These are phyloP conservation scores for Arothron firmamentum DNA, from an alignment of 2,113 vertebrate genomes.

Conservation along the genomic window DNA sequence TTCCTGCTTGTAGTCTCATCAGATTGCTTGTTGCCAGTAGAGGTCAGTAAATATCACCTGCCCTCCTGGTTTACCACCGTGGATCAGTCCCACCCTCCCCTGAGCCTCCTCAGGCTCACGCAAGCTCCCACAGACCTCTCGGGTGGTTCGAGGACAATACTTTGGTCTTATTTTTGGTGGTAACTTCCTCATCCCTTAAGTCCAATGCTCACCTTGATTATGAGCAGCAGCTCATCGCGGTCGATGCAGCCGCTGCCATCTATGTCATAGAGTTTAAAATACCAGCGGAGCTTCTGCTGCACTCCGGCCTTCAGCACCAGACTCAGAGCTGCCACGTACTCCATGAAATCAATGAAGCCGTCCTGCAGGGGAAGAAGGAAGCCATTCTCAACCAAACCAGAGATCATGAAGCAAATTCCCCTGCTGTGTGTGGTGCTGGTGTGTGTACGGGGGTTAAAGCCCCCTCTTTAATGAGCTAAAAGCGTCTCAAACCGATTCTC, in stretches of 20 bases:
- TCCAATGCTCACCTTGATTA: slow-evolving; percentile 74
- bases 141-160: slow-evolving; percentile 10
- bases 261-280: slow-evolving; percentile 83
- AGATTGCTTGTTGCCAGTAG: too few species aligned
- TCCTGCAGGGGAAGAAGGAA: slow-evolving; percentile 61
- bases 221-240: slow-evolving; percentile 77
- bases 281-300: slow-evolving; percentile 84
- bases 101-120: slow-evolving; percentile 5
- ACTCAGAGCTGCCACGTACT: slow-evolving; percentile 83
- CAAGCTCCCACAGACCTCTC: neutral
- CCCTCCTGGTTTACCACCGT: too few species aligned
- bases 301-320: slow-evolving; percentile 80
- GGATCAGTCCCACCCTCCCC: neutral
- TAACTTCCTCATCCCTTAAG: neutral
- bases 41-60: too few species aligned
- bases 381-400: neutral
- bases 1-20: too few species aligned
- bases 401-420: neutral
- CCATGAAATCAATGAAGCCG: slow-evolving; percentile 84
- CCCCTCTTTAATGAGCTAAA: slow-evolving; percentile 15
- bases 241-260: slow-evolving; percentile 84
- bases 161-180: neutral
- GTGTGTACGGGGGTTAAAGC: slow-evolving; percentile 13
- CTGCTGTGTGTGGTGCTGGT: neutral
- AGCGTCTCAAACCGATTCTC: slow-evolving; percentile 1